phyloP scores from a whole-genome alignment of 2,888 invertebrate species.

The Orthosia gothica region DNA sequence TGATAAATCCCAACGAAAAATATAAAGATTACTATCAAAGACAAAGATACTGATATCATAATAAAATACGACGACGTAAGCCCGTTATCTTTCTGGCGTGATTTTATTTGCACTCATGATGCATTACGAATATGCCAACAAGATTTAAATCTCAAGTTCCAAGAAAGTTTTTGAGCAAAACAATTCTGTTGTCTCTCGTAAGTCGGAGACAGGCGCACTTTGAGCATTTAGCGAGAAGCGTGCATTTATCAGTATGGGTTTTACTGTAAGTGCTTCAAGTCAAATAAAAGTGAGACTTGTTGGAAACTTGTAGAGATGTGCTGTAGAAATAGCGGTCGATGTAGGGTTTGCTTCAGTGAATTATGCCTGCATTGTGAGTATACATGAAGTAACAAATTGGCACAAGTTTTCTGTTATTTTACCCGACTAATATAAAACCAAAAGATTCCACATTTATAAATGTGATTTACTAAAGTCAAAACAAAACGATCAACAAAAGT shows the following conservation, averaged over 20 bases:
- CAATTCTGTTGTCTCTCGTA: conserved; percentile 45
- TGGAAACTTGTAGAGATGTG: conserved; percentile 52
- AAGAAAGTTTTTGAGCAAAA: conserved; percentile 51
- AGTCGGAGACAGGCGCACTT: conserved; percentile 46
- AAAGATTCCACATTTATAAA: not conserved
- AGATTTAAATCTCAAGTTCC: conserved; percentile 34
- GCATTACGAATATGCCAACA: conserved; percentile 37
- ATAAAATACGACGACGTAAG: conserved; percentile 24
- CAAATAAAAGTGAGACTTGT: conserved; percentile 59
- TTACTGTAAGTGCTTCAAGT: conserved; percentile 60
- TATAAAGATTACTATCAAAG: conserved; percentile 11
- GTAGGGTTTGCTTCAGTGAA: conserved; percentile 19
- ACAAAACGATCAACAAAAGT: conserved; percentile 8
- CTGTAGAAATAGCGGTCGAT: conserved; percentile 13
- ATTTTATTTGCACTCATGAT: conserved; percentile 41
- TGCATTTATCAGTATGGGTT: conserved; percentile 64
- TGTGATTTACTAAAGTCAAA: not conserved
- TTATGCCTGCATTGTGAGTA: conserved; percentile 28
- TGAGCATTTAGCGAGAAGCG: conserved; percentile 53
- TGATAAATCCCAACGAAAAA: not conserved
- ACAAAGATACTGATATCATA: conserved; percentile 21
- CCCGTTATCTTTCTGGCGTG: conserved; percentile 30
- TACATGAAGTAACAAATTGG: conserved; percentile 1
- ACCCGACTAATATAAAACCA: not conserved
- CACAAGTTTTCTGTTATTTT: not conserved